Evolutionary conservation across 2,113 vertebrate species (phyloP), one percentile per base, ranked within the genome.

Genomic region (Sturnus vulgaris): DNA sequence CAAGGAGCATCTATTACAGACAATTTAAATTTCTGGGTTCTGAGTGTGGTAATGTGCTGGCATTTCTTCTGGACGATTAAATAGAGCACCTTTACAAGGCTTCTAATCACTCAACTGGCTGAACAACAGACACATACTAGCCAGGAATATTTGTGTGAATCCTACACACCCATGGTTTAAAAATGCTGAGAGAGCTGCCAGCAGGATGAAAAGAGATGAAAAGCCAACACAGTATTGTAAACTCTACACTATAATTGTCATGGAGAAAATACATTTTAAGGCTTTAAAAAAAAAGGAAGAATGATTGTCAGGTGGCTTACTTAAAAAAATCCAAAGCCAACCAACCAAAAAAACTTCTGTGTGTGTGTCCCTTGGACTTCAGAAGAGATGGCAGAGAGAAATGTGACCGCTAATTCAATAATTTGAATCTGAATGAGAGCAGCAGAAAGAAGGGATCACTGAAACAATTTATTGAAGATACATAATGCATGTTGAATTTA

Each of bases 1-100:
- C 33, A 83, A 61, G 55, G 86, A 90, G 11, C 20, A 92, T 65
- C 33, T 61, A 35, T 53, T 61, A 89, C 28, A 68, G 70, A 55
- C 20, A 50, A 55, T 72, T 93, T 91, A 70, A 69, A 60, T 56
- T 80, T 55, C 28, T 72, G 37, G 5, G 28, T 61, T 78, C 61
- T 71, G 49, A 94, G 22, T 37, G 68, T 66, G 80, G 35, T 56
- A 84, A 80, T 88, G 46, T 63, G 20, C 12, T 93, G 70, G 56
- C 68, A 82, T 86, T 86, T 73, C 5, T 92, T 94, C 49, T 84
- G 75, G 61, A 93, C 92, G 61, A 46, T 78, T 25, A 61, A 81
- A 42, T 59, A 68, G 13, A 46, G 49, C 59, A 87, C 93, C 69
- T 92, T 92, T 84, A 71, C 64, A 86, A 86, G 27, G 30, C n/a